Evolutionary conservation across 2,113 vertebrate genomes (phyloP), one percentile per base, ranked within the genome.

Genomic region (Tricholaema leucomelas): DNA sequence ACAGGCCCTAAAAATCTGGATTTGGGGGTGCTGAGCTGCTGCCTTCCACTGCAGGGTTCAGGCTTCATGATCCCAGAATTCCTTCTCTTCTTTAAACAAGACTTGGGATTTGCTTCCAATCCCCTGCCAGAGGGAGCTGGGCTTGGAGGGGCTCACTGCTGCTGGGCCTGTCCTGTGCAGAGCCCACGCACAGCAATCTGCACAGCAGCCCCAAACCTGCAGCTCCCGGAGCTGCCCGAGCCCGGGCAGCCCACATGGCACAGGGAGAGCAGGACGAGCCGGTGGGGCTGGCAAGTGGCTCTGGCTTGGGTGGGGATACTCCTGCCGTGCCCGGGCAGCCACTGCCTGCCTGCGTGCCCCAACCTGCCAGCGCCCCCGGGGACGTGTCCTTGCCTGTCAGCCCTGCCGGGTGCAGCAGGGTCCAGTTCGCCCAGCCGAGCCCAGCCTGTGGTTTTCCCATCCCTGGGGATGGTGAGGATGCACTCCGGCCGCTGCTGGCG

Each of bases 181-280:
- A 59, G 13, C 78, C 46, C 15, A 2, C 36, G 3, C 4, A 7
- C 2, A 15, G 19, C 42, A 59, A 55, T 21, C 10, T 12, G 16
- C 8, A 30, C 42, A 1, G 5, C n/a, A 33, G 1, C 10, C 20
- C 30, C 20, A 13, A 8, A 40, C 2, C 2, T 7, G 8, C 0
- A 21, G 54, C 36, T 5, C 21, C 3, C 2, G 3, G 27, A 2
- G 56, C 13, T 4, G 52, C 36, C 65, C 55, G 73, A 38, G 72
- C 77, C 4, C 4, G 0, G 35, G 70, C 70, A 71, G 78, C 86
- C 69, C 40, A 2, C 48, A 2, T 2, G 33, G 67, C 1, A 1
- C 46, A n/a, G 90, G 90, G 38, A 0, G 31, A 92, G 74, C 90
- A 33, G 91, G 94, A 86, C 0, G 50, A 70, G 83, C 91, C 31